These are phyloP conservation scores for Drosophila takahashii DNA, from an alignment of 1,140 invertebrate species.

Conservation along the genomic window DNA sequence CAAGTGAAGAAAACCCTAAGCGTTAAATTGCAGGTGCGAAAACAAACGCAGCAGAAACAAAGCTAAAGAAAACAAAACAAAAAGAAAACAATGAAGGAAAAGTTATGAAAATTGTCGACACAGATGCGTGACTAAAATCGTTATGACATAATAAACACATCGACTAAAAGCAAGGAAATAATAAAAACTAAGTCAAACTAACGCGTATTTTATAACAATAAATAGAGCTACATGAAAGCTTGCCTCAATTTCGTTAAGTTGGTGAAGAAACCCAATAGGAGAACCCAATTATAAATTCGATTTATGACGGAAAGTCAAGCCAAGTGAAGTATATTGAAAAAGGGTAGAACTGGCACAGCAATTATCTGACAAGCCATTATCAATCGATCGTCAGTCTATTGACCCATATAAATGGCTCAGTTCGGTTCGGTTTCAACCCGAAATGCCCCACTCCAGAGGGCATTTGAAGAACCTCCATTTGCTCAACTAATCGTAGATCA, in stretches of 20 bases:
- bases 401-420: conserved; percentile 48
- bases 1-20: conserved; percentile 11
- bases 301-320: conserved; percentile 20
- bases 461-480: conserved; percentile 34
- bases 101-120: conserved; percentile 50
- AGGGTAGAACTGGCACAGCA: conserved; percentile 27
- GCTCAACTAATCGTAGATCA: conserved; percentile 51
- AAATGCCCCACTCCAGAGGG: conserved; percentile 7
- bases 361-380: conserved; percentile 61
- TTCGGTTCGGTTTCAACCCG: conserved; percentile 10
- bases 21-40: conserved; percentile 45
- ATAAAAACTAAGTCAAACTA: conserved; percentile 25
- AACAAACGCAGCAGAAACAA: conserved; percentile 24
- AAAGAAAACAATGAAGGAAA: conserved; percentile 31
- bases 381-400: conserved; percentile 55
- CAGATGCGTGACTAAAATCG: conserved; percentile 68
- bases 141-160: conserved; percentile 66
- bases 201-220: conserved; percentile 56
- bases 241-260: conserved; percentile 19
- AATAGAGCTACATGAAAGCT: conserved; percentile 32
- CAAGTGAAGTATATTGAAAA: conserved; percentile 22
- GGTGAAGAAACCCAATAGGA: not conserved
- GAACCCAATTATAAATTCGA: conserved; percentile 29
- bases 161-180: conserved; percentile 24
- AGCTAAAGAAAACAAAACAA: conserved; percentile 14